Evolutionary conservation across 1,140 invertebrate genomes (phyloP), one percentile per base, ranked within the genome.

Genomic region (Brachionus paranguensis): DNA sequence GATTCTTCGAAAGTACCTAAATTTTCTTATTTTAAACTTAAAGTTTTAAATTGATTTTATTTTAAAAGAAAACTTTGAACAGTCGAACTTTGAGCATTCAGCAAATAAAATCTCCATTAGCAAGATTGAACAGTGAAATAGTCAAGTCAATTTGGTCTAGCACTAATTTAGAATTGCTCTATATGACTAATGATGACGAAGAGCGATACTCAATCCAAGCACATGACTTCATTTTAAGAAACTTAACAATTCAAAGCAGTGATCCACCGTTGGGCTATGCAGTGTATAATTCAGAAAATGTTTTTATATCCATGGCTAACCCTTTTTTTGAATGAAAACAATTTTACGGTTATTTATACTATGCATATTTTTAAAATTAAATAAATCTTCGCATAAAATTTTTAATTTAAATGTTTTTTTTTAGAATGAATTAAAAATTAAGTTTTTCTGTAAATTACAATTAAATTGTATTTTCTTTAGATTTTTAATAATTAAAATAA

Each of bases 111-210:
- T 87, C 90, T 2, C 86, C 87, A 47, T 87, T 91, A 47, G 90
- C 91, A 1, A 86, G 88, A 20, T 86, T 91, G 10, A 90, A 90
- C 74, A 74, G 86, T 5, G 90, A 89, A 85, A 87, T 87, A 14
- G 90, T 91, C 1, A 86, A 88, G 11, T 90, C 89, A 2, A 88
- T 91, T 86, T 92, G 91, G 91, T 87, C 90, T 5, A 91, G 90
- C 84, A 87, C 91, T 5, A 89, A 88, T 78, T 86, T 91, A 55
- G 91, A 92, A 86, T 86, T 91, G 12, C 86, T 91, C 2, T 91
- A 91, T 85, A 86, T 92, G 70, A 91, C 91, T 41, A 91, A 91
- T 85, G 91, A 91, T 87, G 91, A 92, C 85, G 91, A 91, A 85
- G 91, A 92, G 85, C 86, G 91, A 72, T 91, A 91, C 87, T 91